phyloP scores from a whole-genome alignment of 1,140 invertebrate species.

The Apis laboriosa region DNA sequence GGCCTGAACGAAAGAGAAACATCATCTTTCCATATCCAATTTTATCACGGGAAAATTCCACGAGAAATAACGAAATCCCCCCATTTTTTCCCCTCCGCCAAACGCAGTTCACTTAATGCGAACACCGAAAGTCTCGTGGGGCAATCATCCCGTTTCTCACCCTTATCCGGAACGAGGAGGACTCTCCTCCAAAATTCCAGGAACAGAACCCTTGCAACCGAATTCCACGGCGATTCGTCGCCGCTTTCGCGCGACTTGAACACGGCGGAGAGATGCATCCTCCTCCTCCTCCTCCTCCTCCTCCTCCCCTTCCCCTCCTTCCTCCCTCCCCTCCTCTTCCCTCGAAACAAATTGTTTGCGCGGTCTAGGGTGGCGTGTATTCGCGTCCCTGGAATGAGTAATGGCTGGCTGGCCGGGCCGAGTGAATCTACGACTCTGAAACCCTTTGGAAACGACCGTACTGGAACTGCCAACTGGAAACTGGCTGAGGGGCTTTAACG shows the following conservation, averaged over 20 bases:
- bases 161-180: no score
- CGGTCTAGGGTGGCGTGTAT: constrained; percentile 58
- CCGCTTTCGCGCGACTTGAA: constrained; percentile 58
- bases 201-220: no score
- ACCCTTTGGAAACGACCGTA: constrained; percentile 63
- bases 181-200: not conserved
- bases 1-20: no score
- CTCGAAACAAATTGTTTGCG: constrained; percentile 68
- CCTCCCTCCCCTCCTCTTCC: not conserved
- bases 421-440: constrained; percentile 68
- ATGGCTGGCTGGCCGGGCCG: constrained; percentile 67
- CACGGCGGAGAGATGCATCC: constrained; percentile 52
- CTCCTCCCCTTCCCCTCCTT: no score
- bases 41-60: no score
- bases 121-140: not conserved
- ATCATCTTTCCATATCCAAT: no score
- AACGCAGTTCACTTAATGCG: no score
- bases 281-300: not conserved
- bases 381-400: constrained; percentile 72
- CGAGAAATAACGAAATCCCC: no score
- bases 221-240: constrained; percentile 55
- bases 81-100: no score
- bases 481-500: constrained; percentile 67
- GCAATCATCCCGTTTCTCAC: not conserved
- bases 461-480: constrained; percentile 71